A percentile compares a stretch with the other conserved stretches of the same genome.
phyloP scores from a whole-genome alignment of 2,888 invertebrate species.

The Diogma glabrata region DNA sequence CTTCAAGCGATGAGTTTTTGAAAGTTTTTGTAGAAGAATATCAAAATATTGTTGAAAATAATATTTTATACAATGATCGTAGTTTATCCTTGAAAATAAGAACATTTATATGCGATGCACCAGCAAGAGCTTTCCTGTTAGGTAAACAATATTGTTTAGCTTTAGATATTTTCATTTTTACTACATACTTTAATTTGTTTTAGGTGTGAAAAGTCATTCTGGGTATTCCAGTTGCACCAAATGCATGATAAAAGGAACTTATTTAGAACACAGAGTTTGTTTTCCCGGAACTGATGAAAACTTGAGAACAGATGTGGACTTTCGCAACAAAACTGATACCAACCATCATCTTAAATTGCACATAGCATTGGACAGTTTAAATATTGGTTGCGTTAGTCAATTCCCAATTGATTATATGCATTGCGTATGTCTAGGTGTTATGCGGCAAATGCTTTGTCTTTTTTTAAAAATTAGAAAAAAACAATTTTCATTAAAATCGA shows the following conservation, averaged over 20 bases:
- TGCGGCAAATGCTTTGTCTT: not conserved
- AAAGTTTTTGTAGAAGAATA: not conserved
- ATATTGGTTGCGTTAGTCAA: not conserved
- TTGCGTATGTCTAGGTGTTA: constrained; percentile 2
- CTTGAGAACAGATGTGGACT: not conserved
- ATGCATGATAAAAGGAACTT: not conserved
- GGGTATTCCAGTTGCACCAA: not conserved
- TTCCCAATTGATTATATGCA: constrained; percentile 12
- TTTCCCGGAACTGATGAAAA: not conserved
- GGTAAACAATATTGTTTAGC: not conserved
- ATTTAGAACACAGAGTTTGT: not conserved
- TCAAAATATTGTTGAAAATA: not conserved
- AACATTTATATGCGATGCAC: too few species aligned
- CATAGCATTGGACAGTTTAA: not conserved
- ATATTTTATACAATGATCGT: not conserved
- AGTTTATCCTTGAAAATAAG: not conserved
- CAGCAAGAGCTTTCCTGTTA: not conserved
- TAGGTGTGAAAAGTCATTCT: not conserved
- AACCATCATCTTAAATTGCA: not conserved
- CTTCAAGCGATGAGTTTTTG: not conserved
- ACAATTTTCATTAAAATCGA: not conserved
- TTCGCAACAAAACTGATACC: not conserved
- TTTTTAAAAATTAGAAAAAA: not conserved
- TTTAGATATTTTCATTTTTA: not conserved
- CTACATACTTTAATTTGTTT: not conserved